Percentiles rank a stretch among this genome's conserved stretches.
These are phyloP conservation scores for Hirtodrosophila duncani DNA, from an alignment of 2,888 invertebrate species.

Conservation along the genomic window DNA sequence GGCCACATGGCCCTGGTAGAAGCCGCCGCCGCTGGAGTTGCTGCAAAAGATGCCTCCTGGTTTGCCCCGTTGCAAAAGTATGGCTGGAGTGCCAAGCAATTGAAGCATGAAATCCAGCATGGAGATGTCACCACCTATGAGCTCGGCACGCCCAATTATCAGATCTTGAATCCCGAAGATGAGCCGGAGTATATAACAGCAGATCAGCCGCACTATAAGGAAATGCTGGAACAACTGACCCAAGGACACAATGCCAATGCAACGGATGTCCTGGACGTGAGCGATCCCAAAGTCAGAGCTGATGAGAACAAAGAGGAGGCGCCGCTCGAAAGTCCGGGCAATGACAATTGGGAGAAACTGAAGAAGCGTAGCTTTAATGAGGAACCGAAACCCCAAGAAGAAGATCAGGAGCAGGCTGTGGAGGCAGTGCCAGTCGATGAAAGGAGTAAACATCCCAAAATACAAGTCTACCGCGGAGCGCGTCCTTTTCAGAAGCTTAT, in stretches of 20 bases:
- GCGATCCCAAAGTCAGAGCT: slow-evolving; percentile 13
- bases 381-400: fast-evolving
- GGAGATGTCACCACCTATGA: slow-evolving; percentile 69
- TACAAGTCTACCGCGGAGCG: slow-evolving; percentile 21
- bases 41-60: slow-evolving; percentile 27
- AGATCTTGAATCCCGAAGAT: slow-evolving; percentile 69
- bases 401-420: neutral
- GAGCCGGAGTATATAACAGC: slow-evolving; percentile 69
- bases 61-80: slow-evolving; percentile 30
- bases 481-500: slow-evolving; percentile 39
- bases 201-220: slow-evolving; percentile 65
- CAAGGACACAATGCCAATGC: slow-evolving; percentile 16
- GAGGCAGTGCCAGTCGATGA: slow-evolving; percentile 2
- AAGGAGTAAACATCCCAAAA: neutral
- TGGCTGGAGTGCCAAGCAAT: slow-evolving; percentile 38
- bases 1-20: slow-evolving; percentile 1
- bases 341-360: slow-evolving; percentile 38
- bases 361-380: slow-evolving; percentile 42
- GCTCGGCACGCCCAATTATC: slow-evolving; percentile 63
- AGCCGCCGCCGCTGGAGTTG: neutral
- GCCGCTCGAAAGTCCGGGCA: neutral
- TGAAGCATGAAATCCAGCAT: slow-evolving; percentile 61
- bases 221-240: slow-evolving; percentile 50
- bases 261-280: slow-evolving; percentile 50
- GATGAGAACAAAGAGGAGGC: slow-evolving; percentile 48